These are phyloP conservation scores for Muschampia plurimacula DNA, from an alignment of 2,888 invertebrate species.

Conservation along the genomic window DNA sequence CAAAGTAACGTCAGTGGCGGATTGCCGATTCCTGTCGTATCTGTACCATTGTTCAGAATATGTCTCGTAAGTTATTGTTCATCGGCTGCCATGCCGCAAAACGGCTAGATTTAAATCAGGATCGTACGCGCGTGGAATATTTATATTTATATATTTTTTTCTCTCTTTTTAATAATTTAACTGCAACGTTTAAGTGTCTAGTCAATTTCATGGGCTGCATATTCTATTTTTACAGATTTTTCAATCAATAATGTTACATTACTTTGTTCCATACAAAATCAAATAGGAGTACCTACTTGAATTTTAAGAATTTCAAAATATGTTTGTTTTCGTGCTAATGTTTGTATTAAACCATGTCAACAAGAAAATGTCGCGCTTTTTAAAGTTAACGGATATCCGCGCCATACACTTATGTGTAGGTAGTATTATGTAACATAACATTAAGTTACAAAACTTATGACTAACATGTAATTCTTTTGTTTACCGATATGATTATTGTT, in stretches of 20 bases:
- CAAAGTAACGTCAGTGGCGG: conserved; percentile 68
- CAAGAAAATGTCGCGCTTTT: conserved; percentile 48
- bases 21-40: conserved; percentile 81
- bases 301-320: neutral
- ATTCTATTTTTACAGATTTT: neutral
- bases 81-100: conserved; percentile 63
- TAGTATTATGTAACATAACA: conserved; percentile 11
- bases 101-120: conserved; percentile 74
- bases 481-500: conserved; percentile 1
- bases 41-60: conserved; percentile 82
- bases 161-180: neutral
- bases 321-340: conserved; percentile 28
- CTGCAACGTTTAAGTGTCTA: neutral
- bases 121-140: conserved; percentile 69
- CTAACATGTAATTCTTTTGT: neutral
- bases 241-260: neutral
- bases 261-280: neutral
- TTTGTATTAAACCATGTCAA: conserved; percentile 8
- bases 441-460: conserved; percentile 1
- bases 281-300: neutral
- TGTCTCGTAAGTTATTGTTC: conserved; percentile 80
- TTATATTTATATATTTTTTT: conserved; percentile 49
- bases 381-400: conserved; percentile 53
- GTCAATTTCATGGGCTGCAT: too few species aligned
- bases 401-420: conserved; percentile 41